A percentile compares a stretch with the other conserved stretches of the same genome.
phyloP scores from a whole-genome alignment of 2,797 vertebrate genomes.

The Rhynchotus rufescens region DNA sequence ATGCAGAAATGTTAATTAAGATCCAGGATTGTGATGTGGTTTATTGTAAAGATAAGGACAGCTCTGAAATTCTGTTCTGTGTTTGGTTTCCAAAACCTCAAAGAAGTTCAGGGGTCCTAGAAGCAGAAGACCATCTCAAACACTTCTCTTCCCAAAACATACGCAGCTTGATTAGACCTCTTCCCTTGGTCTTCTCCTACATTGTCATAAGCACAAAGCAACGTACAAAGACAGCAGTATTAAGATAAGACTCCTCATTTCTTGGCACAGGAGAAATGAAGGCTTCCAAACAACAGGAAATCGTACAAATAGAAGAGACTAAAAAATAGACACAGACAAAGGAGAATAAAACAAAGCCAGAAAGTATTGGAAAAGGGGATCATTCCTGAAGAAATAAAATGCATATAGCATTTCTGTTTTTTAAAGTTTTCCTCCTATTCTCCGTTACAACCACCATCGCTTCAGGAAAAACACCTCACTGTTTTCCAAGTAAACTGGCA shows the following conservation, averaged over 20 bases:
- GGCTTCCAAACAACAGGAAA: not conserved
- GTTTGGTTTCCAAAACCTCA: not conserved
- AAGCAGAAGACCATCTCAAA: not conserved
- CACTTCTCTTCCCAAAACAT: not conserved
- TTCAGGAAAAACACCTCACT: fast-evolving
- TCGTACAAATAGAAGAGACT: slow-evolving; percentile 8
- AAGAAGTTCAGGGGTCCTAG: not conserved
- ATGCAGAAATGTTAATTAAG: slow-evolving; percentile 56
- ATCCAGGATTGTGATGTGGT: slow-evolving; percentile 6
- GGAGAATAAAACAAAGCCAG: not conserved
- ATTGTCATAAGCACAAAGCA: not conserved
- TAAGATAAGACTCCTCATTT: not conserved
- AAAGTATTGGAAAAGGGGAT: not conserved
- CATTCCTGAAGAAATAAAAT: not conserved
- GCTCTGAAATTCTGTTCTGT: slow-evolving; percentile 6
- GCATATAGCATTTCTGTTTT: not conserved
- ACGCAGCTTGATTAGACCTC: slow-evolving; percentile 32
- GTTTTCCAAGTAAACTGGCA: not conserved
- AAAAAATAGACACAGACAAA: slow-evolving; percentile 6
- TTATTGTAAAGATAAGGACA: slow-evolving; percentile 10
- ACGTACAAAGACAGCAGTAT: not conserved
- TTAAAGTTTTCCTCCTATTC: not conserved
- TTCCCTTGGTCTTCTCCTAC: slow-evolving; percentile 35
- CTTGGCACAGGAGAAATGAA: not conserved
- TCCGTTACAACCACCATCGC: not conserved